Evolutionary conservation across 2,797 vertebrate species (phyloP), one percentile per base, ranked within the genome.

Genomic region (Neostethus bicornis): DNA sequence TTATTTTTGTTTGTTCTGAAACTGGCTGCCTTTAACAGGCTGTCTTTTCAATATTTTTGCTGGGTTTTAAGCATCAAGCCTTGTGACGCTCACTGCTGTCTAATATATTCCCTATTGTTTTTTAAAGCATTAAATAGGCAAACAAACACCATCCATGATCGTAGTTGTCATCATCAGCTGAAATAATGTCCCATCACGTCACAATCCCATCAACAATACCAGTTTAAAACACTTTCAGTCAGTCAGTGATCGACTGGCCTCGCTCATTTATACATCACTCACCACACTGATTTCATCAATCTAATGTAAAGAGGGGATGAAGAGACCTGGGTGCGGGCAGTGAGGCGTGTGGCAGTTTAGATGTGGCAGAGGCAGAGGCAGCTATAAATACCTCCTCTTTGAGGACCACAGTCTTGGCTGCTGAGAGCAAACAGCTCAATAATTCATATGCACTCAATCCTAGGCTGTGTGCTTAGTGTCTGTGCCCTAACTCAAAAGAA

Each of bases 301-400:
- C 47, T 65, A 64, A 54, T 54, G 55, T 46, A 20, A 63, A 69
- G 43, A 48, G 17, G 37, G 45, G 63, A 62, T 65, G 45, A 50
- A 51, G 60, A 50, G 50, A 45, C 43, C 49, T 29, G 66, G 51
- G 53, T 48, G 7, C 11, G 60, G 48, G 78, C 80, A 81, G 49
- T 72, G 66, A 84, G 61, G 65, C 70, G 16, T 83, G 72, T 45
- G 63, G 67, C 64, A 57, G 71, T 61, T 66, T 21, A 28, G 65
- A 82, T 74, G 67, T 83, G 62, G 66, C 61, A 76, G 48, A 67
- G 67, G 38, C 73, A 70, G 70, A 73, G 75, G 72, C 50, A 65
- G 80, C 90, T 93, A 93, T 91, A 91, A 91, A 92, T 91, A 92
- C 79, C 63, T 69, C 50, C 39, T 70, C 71, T 81, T 77, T 61